A percentile compares a stretch with the other conserved stretches of the same genome.
Conservation (phyloP, 2,113 vertebrate species). For the Pterocles orientalis region DNA sequence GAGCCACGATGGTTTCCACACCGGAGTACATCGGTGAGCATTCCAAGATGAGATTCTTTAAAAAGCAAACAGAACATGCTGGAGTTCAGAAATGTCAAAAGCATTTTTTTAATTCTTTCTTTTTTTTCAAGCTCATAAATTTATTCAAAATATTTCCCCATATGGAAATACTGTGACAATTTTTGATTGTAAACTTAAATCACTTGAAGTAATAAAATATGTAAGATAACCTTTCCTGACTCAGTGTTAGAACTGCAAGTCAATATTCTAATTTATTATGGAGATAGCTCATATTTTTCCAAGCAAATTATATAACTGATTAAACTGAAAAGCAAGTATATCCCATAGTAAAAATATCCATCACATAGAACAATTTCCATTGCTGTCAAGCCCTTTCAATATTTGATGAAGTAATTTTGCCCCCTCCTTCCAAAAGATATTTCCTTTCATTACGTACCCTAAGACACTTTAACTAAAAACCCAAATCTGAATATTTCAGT, state of each 20-base stretch:
- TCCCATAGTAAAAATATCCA: slow-evolving; percentile 57
- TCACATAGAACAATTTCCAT: slow-evolving; percentile 70
- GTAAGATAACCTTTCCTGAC: slow-evolving; percentile 14
- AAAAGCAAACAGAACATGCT: background rate
- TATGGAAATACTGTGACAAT: slow-evolving; percentile 9
- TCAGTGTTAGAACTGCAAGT: slow-evolving; percentile 19
- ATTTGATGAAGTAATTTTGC: slow-evolving; percentile 81
- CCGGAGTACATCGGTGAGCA: background rate
- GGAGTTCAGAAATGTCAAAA: background rate
- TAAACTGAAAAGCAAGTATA: slow-evolving; percentile 52
- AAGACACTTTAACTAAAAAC: slow-evolving; percentile 95
- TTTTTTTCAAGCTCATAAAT: background rate
- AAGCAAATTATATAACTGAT: slow-evolving; percentile 59
- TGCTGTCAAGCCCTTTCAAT: slow-evolving; percentile 75
- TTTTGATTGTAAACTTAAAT: slow-evolving; percentile 21
- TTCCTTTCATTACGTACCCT: slow-evolving; percentile 95
- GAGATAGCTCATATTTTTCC: slow-evolving; percentile 41
- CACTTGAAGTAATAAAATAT: background rate
- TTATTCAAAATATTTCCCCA: slow-evolving; percentile 26
- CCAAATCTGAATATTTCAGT: slow-evolving; percentile 99
- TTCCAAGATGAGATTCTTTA: slow-evolving; percentile 36
- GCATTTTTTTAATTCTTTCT: background rate
- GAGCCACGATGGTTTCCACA: slow-evolving; percentile 25
- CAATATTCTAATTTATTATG: background rate
- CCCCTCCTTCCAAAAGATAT: slow-evolving; percentile 78